These are phyloP conservation scores for Gallinago media DNA, from an alignment of 2,113 vertebrate species.

Conservation along the genomic window DNA sequence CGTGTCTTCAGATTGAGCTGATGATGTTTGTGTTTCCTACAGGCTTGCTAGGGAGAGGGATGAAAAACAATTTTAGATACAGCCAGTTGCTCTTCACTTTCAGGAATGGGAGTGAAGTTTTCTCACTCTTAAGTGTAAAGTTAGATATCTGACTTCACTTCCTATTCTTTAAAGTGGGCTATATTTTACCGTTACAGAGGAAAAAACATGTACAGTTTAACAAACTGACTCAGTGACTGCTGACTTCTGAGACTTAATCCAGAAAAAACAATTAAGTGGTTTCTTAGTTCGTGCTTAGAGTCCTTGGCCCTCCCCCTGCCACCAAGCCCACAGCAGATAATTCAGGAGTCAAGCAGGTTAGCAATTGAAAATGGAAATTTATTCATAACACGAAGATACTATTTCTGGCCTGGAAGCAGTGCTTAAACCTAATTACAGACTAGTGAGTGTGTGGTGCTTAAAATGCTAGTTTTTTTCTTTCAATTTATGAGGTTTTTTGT, in stretches of 20 bases:
- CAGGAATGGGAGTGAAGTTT: rapidly evolving
- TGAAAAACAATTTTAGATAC: not conserved
- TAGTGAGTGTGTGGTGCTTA: not conserved
- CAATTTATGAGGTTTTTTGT: not conserved
- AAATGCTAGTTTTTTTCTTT: not conserved
- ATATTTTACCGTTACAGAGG: not conserved
- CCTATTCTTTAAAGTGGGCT: not conserved
- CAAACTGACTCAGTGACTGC: not conserved
- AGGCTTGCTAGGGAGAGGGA: not conserved
- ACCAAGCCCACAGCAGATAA: not conserved
- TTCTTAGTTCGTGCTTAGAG: not conserved
- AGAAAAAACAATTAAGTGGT: not conserved
- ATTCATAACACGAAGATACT: not conserved
- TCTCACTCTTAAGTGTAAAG: not conserved
- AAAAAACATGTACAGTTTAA: not conserved
- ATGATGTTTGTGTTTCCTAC: not conserved
- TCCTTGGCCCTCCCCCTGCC: not conserved
- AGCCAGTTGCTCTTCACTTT: not conserved
- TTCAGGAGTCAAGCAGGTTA: not conserved
- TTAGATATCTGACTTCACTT: not conserved
- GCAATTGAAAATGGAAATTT: not conserved
- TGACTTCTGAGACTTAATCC: not conserved
- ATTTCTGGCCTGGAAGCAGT: not conserved
- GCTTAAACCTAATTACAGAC: not conserved
- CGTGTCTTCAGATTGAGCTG: not conserved